Base-by-base conservation (phyloP, 2,797 vertebrate species). In the Coranthus polyacanthus region DNA sequence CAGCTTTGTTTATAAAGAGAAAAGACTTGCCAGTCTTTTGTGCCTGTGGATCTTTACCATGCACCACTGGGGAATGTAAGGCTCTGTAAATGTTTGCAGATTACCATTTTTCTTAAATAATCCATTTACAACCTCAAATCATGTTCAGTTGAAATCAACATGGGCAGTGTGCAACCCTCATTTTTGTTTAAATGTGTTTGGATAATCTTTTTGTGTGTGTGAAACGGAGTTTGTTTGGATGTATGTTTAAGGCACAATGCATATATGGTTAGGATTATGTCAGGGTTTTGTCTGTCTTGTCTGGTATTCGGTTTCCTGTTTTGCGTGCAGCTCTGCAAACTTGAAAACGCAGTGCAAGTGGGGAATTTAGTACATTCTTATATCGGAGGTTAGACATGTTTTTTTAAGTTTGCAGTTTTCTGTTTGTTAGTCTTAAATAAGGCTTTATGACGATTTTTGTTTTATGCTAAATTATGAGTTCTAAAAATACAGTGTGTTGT, bases 51-150 rank as follows among this genome's bases (percentile, higher is more conserved):
- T 92, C 86, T 55, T 70, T 74, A 13, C 83, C 79, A 87, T 75
- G 84, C 86, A 87, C 83, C 87, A 60, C 85, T 42, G 62, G 89
- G 91, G 91, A 89, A 87, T 78, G 63, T 86, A 9, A 58, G 78
- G 89, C 79, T 94, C 90, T 85, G 87, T 94, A 95, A 95, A 94
- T 95, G 89, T 95, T 96, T 96, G 92, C 92, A 94, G 93, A 95
- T 95, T 94, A 95, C 84, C 87, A 42, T 92, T 91, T 90, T 90
- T 91, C 87, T 85, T 78, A 93, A 92, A 93, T 87, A 90, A 95
- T 92, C 88, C 78, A 83, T 77, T 82, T 76, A 68, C 78, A 94
- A 91, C 82, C 86, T 94, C 81, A 91, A 78, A 83, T 88, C 84
- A 72, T 77, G 61, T 88, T 77, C 72, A 81, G 87, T 93, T 90